Conservation (phyloP, 2,113 vertebrate genomes). For the Ammodytes dubius region DNA sequence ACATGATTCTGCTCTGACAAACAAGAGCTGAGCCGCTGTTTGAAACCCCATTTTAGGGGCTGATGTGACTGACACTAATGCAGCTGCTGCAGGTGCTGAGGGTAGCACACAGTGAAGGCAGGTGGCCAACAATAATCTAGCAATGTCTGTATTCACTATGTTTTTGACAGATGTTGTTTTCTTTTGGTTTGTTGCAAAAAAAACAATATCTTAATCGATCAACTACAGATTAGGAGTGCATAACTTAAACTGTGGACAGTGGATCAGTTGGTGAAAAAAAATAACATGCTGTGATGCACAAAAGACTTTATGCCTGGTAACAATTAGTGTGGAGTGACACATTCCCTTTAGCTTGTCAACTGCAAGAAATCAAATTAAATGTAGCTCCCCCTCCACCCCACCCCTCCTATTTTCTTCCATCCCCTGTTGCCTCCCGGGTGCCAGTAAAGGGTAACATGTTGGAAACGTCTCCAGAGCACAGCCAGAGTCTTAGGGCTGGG, state of each 20-base stretch:
- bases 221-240: conserved; percentile 3
- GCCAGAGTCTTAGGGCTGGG: conserved; percentile 46
- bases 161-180: not conserved
- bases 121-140: conserved; percentile 6
- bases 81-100: not conserved
- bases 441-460: conserved; percentile 58
- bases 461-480: conserved; percentile 47
- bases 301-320: conserved; percentile 42
- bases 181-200: not conserved
- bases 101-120: conserved; percentile 29
- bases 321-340: conserved; percentile 52
- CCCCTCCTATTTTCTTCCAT: not conserved
- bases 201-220: not conserved
- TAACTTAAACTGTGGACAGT: not conserved
- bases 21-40: not conserved
- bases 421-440: conserved; percentile 26
- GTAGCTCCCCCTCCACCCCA: conserved; percentile 2
- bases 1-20: not conserved
- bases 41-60: conserved; percentile 3
- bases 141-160: not conserved
- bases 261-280: conserved; percentile 12
- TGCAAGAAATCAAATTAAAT: conserved; percentile 62
- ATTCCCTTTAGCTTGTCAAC: conserved; percentile 48
- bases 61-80: conserved; percentile 8
- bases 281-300: conserved; percentile 14